Evolutionary conservation across 2,797 vertebrate genomes (phyloP).

Genomic region (Sciurus vulgaris): DNA sequence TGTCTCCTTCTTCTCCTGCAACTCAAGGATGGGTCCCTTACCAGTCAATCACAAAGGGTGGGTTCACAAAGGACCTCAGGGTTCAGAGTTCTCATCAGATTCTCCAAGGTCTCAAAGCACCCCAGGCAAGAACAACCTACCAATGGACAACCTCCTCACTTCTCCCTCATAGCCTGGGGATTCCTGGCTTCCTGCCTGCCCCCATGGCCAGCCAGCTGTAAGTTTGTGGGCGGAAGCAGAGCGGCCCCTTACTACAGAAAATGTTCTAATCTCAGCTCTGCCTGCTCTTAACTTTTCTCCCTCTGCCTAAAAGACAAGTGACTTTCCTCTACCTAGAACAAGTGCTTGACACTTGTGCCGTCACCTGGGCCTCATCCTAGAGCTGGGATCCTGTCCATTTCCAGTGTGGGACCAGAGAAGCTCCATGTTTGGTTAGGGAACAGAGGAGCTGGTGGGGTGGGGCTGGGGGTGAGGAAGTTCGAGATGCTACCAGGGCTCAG

Average conservation of each 20-base stretch:
- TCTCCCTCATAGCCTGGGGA: neutral
- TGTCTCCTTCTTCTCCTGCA: no score
- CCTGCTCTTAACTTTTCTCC: neutral
- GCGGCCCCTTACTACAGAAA: neutral
- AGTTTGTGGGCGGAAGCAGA: neutral
- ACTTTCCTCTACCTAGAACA: neutral
- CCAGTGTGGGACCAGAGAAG: neutral
- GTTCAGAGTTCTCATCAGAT: neutral
- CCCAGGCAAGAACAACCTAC: neutral
- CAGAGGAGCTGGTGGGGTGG: neutral
- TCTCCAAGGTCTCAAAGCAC: neutral
- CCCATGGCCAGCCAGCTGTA: neutral
- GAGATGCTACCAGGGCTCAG: neutral
- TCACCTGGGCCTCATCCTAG: neutral
- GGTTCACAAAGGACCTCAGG: neutral
- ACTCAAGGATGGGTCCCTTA: neutral
- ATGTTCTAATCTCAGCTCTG: neutral
- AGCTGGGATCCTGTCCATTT: neutral
- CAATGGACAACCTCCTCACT: neutral
- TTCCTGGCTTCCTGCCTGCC: no score
- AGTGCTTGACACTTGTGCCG: neutral
- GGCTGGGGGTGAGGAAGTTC: neutral
- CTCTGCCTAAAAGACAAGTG: neutral
- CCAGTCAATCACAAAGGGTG: neutral
- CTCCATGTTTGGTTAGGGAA: neutral